Base-by-base conservation (phyloP, 2,797 vertebrate species). In the Rhabdophis nuchalis region DNA sequence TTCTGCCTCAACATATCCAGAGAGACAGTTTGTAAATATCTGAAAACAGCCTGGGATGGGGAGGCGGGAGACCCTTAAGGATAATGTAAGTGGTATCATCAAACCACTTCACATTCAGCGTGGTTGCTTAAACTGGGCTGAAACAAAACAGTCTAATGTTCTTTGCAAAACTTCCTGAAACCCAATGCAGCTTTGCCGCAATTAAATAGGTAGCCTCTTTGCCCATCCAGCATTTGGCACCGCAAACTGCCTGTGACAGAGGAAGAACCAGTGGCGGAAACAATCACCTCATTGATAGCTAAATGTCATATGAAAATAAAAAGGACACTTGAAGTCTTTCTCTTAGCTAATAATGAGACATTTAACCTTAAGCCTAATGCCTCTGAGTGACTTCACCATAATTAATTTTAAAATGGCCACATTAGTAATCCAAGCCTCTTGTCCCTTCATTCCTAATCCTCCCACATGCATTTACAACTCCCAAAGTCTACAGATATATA, bases 241-340 rank as follows among this genome's bases (percentile, higher is more conserved):
- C 52, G 94, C 88, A 94, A 96, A 95, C 50, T 12, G 85, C 91
- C 77, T 64, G 95, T 94, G 94, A 96, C 88, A 92, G 91, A 95
- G 96, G 95, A 96, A 2, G 93, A 96, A 93, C 96, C 89, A 93
- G 91, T 61, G 3, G 93, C 93, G 46, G 0, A 5, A 96, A 98
- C 97, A 98, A 97, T 97, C 94, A 93, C 0, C 0, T 96, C 93
- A 97, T 97, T 98, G 97, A 98, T 96, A 86, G 93, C 85, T 87
- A 97, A 98, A 98, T 97, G 97, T 97, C 97, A 93, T 91, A 95
- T 96, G 95, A 96, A 96, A 97, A 97, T 97, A 96, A 91, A 86
- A 95, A 97, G 94, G 97, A 97, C 97, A 96, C 96, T 97, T 91
- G 94, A 95, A 92, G 95, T 95, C 96, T 97, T 98, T 97, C 95